phyloP scores from a whole-genome alignment of 2,888 invertebrate species.

The Hybos culiciformis region DNA sequence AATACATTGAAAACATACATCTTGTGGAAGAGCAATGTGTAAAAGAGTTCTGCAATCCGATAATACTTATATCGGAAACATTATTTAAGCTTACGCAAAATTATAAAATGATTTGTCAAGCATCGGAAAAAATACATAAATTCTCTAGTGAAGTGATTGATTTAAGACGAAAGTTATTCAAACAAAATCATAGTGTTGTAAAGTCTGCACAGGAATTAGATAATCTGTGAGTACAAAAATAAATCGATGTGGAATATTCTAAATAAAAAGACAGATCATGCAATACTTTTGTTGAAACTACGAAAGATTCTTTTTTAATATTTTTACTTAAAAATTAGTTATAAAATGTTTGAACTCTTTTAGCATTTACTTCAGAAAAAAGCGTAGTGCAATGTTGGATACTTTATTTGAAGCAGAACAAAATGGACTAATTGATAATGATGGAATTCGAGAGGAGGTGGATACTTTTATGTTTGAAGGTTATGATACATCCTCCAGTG shows the following conservation, averaged over 20 bases:
- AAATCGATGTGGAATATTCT: too few species aligned
- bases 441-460: conserved; percentile 50
- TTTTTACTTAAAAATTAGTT: not conserved
- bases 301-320: not conserved
- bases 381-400: conserved; percentile 24
- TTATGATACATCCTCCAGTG: conserved; percentile 27
- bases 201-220: too few species aligned
- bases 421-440: conserved; percentile 22
- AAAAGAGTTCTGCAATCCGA: conserved; percentile 39
- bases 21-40: conserved; percentile 33
- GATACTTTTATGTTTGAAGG: conserved; percentile 48
- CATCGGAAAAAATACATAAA: conserved; percentile 30
- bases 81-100: conserved; percentile 40
- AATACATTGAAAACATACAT: conserved; percentile 45
- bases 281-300: not conserved
- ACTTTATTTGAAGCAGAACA: conserved; percentile 21
- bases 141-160: conserved; percentile 36
- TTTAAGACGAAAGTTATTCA: not conserved
- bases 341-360: not conserved
- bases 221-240: too few species aligned
- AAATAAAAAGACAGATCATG: too few species aligned
- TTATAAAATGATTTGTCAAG: conserved; percentile 37
- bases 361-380: conserved; percentile 10
- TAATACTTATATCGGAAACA: conserved; percentile 41
- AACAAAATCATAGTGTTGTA: not conserved